These are phyloP conservation scores for Setophaga coronata DNA, from an alignment of 2,113 vertebrate species.

Conservation along the genomic window DNA sequence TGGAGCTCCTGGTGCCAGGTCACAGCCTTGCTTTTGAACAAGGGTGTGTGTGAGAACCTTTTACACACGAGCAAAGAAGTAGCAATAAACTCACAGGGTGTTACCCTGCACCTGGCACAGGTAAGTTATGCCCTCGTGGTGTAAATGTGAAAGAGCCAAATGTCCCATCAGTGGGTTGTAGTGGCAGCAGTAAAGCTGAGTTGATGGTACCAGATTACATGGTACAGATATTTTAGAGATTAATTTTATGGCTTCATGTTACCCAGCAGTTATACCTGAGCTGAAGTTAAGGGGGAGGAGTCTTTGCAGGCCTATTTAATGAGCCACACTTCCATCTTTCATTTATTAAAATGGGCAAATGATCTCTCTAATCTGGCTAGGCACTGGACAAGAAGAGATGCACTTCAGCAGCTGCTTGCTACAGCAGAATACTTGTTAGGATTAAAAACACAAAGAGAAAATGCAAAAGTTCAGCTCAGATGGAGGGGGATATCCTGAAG, in stretches of 20 bases:
- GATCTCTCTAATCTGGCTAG: neutral
- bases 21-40: neutral
- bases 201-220: neutral
- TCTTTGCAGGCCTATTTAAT: neutral
- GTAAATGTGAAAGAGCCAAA: neutral
- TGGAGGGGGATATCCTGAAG: neutral
- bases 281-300: neutral
- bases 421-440: neutral
- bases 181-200: neutral
- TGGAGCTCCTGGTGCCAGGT: neutral
- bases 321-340: neutral
- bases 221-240: neutral
- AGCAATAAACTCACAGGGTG: neutral
- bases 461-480: neutral
- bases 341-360: neutral
- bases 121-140: rapidly evolving
- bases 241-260: neutral
- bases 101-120: neutral
- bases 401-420: neutral
- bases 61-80: neutral
- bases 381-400: neutral
- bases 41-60: neutral
- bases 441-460: neutral
- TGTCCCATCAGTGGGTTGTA: neutral
- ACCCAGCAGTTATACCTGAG: neutral